Evolutionary conservation across 2,797 vertebrate genomes (phyloP).

Genomic region (Amblyraja radiata): DNA sequence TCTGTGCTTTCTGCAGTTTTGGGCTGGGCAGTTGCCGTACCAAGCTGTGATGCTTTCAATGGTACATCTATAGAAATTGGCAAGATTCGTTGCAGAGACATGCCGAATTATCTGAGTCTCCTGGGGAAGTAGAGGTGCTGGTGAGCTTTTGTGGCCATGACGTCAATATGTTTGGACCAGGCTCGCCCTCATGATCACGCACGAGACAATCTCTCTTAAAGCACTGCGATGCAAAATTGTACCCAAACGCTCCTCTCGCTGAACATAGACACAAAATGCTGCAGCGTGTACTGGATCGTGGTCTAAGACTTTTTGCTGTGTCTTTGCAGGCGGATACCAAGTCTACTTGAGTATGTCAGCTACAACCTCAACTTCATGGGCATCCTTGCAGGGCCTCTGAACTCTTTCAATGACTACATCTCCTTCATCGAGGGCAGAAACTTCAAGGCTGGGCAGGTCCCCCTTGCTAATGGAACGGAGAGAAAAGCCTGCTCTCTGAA

Average conservation of each 20-base stretch:
- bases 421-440: slow-evolving; percentile 44
- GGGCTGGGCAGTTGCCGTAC: too few species aligned
- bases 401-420: slow-evolving; percentile 43
- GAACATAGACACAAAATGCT: too few species aligned
- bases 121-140: too few species aligned
- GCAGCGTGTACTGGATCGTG: not conserved
- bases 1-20: too few species aligned
- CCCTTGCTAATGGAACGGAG: not conserved
- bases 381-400: slow-evolving; percentile 44
- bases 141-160: too few species aligned
- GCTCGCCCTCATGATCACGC: not conserved
- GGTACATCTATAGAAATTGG: too few species aligned
- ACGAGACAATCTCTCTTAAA: not conserved
- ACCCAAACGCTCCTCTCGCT: too few species aligned
- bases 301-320: not conserved
- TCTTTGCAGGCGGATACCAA: slow-evolving; percentile 38
- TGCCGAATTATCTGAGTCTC: too few species aligned
- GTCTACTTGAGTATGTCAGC: slow-evolving; percentile 42
- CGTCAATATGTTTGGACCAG: too few species aligned
- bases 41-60: too few species aligned
- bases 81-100: too few species aligned
- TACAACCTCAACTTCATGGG: slow-evolving; percentile 44
- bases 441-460: not conserved
- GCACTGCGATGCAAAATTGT: not conserved
- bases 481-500: not conserved